Conservation (phyloP, 92 coral and sea anemone genomes). For the Porites cylindrica region DNA sequence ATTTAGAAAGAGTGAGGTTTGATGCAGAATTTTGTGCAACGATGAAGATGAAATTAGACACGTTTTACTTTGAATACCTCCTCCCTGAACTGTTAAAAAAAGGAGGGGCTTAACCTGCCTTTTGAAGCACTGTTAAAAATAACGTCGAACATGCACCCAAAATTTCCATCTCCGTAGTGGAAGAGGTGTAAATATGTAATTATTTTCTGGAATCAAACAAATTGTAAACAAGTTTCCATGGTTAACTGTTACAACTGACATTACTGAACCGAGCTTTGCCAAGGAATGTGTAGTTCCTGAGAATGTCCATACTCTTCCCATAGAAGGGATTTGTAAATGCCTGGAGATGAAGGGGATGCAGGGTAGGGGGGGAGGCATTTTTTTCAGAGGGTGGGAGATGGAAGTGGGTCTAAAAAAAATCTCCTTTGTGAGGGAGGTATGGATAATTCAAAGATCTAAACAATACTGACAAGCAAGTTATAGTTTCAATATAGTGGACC, state of each 20-base stretch:
- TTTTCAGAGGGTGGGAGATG: neutral
- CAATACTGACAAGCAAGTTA: constrained; percentile 14
- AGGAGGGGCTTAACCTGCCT: constrained; percentile 17
- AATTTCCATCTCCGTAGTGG: constrained; percentile 1
- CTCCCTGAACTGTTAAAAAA: constrained; percentile 42
- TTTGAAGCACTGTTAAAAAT: neutral
- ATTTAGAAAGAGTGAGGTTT: constrained; percentile 46
- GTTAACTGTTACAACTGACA: neutral
- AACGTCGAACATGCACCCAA: neutral
- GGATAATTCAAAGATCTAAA: constrained; percentile 13
- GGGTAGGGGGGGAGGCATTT: neutral
- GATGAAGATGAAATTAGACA: constrained; percentile 56
- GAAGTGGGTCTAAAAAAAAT: neutral
- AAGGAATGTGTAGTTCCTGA: neutral
- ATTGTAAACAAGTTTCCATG: neutral
- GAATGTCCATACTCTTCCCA: neutral
- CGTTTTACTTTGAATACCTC: constrained; percentile 53
- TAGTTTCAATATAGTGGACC: constrained; percentile 44
- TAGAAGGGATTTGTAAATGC: constrained; percentile 6
- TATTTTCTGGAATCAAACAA: neutral
- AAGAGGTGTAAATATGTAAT: neutral
- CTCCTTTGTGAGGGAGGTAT: neutral
- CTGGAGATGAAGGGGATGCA: constrained; percentile 9
- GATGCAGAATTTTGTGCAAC: constrained; percentile 20
- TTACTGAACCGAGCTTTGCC: constrained; percentile 8